Conservation (phyloP, 2,888 invertebrate genomes). For the Troides helena region DNA sequence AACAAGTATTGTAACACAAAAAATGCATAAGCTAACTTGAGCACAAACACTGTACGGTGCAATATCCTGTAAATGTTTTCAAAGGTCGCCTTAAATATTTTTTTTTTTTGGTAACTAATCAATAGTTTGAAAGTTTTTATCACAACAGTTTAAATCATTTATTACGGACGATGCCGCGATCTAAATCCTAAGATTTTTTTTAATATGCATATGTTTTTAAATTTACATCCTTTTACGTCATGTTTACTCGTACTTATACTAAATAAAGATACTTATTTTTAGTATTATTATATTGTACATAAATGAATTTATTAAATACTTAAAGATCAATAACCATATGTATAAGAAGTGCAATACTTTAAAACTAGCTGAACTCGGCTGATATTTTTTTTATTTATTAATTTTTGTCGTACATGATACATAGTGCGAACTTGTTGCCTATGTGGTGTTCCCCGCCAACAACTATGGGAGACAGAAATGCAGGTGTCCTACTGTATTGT, state of each 20-base stretch:
- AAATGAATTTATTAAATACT: too few species aligned
- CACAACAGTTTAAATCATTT: conserved; percentile 4
- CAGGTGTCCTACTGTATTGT: too few species aligned
- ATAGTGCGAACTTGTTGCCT: too few species aligned
- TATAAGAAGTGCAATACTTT: too few species aligned
- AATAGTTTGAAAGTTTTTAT: conserved; percentile 1
- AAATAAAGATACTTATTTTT: background rate
- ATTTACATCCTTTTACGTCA: background rate
- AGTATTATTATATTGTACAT: background rate
- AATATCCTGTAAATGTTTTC: background rate
- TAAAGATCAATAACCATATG: too few species aligned
- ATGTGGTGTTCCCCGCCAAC: too few species aligned
- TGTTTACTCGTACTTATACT: background rate
- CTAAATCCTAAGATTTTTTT: background rate
- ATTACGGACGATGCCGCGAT: background rate
- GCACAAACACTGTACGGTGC: background rate
- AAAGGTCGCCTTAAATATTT: conserved; percentile 1
- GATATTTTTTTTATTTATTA: too few species aligned
- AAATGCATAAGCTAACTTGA: conserved; percentile 1
- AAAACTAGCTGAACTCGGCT: too few species aligned
- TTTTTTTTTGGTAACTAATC: background rate
- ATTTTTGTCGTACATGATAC: too few species aligned
- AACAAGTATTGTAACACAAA: background rate
- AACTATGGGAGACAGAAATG: too few species aligned
- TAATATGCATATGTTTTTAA: too few species aligned